Percentiles rank a stretch among this genome's conserved stretches.
phyloP scores from a whole-genome alignment of 1,140 invertebrate genomes.

The Brachionus paranguensis region DNA sequence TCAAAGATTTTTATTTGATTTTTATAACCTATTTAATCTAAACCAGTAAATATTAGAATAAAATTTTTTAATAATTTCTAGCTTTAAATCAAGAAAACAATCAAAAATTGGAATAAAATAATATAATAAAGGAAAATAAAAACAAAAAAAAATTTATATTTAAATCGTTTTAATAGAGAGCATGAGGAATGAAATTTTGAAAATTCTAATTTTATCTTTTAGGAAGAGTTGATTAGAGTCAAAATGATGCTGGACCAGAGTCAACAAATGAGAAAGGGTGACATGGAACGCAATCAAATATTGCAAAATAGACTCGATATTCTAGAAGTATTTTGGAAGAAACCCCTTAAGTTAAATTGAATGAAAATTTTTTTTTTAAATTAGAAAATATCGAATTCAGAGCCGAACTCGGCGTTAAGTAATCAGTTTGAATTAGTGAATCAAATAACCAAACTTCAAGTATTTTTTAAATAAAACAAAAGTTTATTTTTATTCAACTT shows the following conservation, averaged over 20 bases:
- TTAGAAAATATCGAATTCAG: slow-evolving; percentile 5
- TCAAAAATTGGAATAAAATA: no score
- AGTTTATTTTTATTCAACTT: not conserved
- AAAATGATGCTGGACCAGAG: slow-evolving; percentile 25
- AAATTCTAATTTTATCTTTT: not conserved
- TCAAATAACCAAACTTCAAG: slow-evolving; percentile 24
- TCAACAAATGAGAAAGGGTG: slow-evolving; percentile 36
- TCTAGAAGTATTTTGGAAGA: not conserved
- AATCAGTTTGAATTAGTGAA: slow-evolving; percentile 22
- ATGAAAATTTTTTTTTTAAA: not conserved
- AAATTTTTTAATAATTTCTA: no score
- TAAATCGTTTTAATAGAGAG: not conserved
- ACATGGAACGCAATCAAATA: slow-evolving; percentile 22
- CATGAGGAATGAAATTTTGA: not conserved
- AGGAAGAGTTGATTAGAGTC: slow-evolving; percentile 17
- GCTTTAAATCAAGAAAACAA: no score
- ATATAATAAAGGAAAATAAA: no score
- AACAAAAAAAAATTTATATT: not conserved
- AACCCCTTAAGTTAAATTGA: not conserved
- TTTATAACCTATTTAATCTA: no score
- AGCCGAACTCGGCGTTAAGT: not conserved
- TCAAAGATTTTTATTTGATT: no score
- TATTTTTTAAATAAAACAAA: not conserved
- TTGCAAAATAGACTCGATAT: slow-evolving; percentile 25
- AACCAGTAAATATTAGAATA: no score